Base-by-base conservation (phyloP, 2,888 invertebrate genomes). In the Bombyx huttoni region DNA sequence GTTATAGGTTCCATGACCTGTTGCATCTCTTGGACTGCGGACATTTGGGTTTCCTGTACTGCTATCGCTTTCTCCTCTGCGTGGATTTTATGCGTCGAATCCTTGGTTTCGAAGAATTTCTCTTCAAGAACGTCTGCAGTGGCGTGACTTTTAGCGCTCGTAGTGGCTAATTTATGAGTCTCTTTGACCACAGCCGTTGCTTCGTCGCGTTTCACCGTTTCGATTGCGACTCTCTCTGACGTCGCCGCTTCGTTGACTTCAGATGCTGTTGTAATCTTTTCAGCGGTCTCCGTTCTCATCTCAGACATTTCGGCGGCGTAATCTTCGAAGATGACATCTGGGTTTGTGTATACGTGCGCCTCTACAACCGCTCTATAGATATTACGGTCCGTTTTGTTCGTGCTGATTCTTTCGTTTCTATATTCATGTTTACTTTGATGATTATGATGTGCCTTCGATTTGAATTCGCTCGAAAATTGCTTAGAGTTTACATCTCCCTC, bases 311-410 rank as follows among this genome's bases (percentile, higher is more conserved):
- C 63, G 3, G 64, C 52, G 8, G 65, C 54, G 51, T 67, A 58
- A 52, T 75, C 75, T 59, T 80, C 75, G 49, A 83, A 72, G 49
- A 88, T 80, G 1, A 78, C 75, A 49, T 86, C 78, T 62, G 75
- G 75, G 47, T 87, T 86, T 3, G 87, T 85, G 33, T 81, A 87
- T 7, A 82, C 79, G 52, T 88, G 88, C 6, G 88, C 70, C 58
- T 88, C 83, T n/a, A 87, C 86, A 45, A 81, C 73, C 2, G 86
- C 87, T 47, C 83, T 57, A 48, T 87, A 88, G 50, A 69, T 83
- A 54, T 74, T 76, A n/a, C 69, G 73, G 5, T 67, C 74, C 7
- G 72, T 59, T 52, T 66, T 66, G 2, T 61, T 52, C 53, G 59
- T 66, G 8, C 59, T 61, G 7, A 61, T 56, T 54, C 55, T 59